These are phyloP conservation scores for Corythornis cristatus DNA, from an alignment of 2,113 vertebrate genomes.

Conservation along the genomic window DNA sequence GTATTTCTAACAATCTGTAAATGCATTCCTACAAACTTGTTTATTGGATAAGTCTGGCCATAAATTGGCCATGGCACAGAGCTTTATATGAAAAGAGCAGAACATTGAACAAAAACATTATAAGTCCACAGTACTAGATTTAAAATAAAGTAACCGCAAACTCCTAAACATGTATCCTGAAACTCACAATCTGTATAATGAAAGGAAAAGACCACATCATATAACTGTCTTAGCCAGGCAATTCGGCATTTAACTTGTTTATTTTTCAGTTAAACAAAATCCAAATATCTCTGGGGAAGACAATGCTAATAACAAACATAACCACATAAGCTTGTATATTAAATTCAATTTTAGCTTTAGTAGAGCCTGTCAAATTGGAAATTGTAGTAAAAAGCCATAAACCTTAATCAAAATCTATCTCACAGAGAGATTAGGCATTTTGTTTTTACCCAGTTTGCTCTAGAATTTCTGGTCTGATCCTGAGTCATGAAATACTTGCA, in stretches of 20 bases:
- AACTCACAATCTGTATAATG: constrained; percentile 56
- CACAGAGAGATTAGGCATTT: constrained; percentile 12
- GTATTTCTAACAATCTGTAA: constrained; percentile 67
- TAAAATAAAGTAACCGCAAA: constrained; percentile 53
- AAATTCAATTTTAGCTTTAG: constrained; percentile 70
- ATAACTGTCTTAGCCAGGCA: constrained; percentile 62
- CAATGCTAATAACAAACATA: constrained; percentile 69
- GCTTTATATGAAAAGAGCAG: constrained; percentile 59
- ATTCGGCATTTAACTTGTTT: constrained; percentile 57
- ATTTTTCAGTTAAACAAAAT: constrained; percentile 71
- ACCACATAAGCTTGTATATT: constrained; percentile 53
- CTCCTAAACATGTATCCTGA: constrained; percentile 53
- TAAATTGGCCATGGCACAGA: constrained; percentile 62
- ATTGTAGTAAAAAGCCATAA: constrained; percentile 57
- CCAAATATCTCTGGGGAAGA: constrained; percentile 64
- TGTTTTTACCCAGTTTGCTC: constrained; percentile 28
- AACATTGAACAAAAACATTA: constrained; percentile 35
- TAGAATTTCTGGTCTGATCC: not conserved
- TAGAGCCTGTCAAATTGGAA: constrained; percentile 61
- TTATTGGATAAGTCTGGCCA: constrained; percentile 60
- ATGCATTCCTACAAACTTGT: constrained; percentile 63
- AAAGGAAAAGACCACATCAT: constrained; percentile 59
- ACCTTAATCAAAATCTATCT: constrained; percentile 65
- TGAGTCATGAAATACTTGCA: not conserved
- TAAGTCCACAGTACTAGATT: constrained; percentile 47